Percentiles rank a stretch among this genome's conserved stretches.
Conservation (phyloP, 1,140 invertebrate species). For the Drosophila kikkawai region DNA sequence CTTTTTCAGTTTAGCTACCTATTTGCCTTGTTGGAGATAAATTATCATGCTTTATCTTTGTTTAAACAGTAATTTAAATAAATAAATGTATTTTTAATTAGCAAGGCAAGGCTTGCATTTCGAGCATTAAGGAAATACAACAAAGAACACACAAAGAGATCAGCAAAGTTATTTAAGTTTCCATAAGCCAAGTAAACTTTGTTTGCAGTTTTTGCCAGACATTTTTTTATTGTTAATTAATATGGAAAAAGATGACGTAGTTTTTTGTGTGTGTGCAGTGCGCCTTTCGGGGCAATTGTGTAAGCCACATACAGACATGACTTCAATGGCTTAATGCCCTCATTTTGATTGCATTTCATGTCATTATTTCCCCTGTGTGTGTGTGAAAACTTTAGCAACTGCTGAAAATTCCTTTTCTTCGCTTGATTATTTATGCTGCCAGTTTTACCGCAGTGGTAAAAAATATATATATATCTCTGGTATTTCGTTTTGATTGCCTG, state of each 20-base stretch:
- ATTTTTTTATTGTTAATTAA: conserved; percentile 8
- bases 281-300: conserved; percentile 14
- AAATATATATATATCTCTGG: conserved; percentile 32
- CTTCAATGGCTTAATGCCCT: conserved; percentile 54
- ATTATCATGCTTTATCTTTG: conserved; percentile 35
- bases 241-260: conserved; percentile 4
- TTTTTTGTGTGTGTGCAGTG: conserved; percentile 8
- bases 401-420: conserved; percentile 33
- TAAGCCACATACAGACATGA: conserved; percentile 30
- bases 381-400: conserved; percentile 47
- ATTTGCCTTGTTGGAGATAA: conserved; percentile 22
- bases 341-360: conserved; percentile 54
- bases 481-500: conserved; percentile 49
- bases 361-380: conserved; percentile 42
- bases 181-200: neutral
- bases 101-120: neutral
- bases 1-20: conserved; percentile 17
- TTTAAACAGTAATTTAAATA: conserved; percentile 31
- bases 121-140: neutral
- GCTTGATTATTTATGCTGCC: conserved; percentile 46
- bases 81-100: conserved; percentile 48
- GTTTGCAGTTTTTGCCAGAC: conserved; percentile 12
- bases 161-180: neutral
- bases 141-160: conserved; percentile 2
- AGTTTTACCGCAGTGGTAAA: conserved; percentile 33